Conservation (phyloP, 2,888 invertebrate species). For the Caenorhabditis wallacei region DNA sequence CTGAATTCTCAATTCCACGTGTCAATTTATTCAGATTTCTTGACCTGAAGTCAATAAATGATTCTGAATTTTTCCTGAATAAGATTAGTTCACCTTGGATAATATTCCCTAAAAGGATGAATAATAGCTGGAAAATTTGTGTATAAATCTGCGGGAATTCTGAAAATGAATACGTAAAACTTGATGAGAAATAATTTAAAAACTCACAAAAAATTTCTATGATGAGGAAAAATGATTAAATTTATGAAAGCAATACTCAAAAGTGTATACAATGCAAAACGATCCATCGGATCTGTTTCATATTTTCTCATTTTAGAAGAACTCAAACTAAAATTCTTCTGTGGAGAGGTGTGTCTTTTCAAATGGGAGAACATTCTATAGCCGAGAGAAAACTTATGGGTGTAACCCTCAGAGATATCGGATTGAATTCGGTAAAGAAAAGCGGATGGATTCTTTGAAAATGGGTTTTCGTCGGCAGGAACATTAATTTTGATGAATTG, state of each 20-base stretch:
- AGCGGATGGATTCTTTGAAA: neutral
- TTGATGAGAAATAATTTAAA: neutral
- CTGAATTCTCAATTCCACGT: conserved; percentile 26
- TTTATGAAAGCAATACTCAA: neutral
- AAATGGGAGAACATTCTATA: neutral
- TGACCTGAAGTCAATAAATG: neutral
- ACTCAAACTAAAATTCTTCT: neutral
- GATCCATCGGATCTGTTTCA: conserved; percentile 13
- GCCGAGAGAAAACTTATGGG: neutral
- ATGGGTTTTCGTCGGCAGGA: neutral
- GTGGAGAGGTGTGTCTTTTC: conserved; percentile 8
- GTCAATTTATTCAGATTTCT: conserved; percentile 27
- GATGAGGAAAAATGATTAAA: conserved; percentile 27
- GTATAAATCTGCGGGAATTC: conserved; percentile 37
- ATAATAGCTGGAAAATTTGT: conserved; percentile 24
- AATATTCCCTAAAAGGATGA: conserved; percentile 27
- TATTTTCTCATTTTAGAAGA: neutral
- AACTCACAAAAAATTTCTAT: conserved; percentile 31
- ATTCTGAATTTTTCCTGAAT: neutral
- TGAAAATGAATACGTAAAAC: neutral
- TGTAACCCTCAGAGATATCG: neutral
- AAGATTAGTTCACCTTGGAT: neutral
- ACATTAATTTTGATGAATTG: neutral
- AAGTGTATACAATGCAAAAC: conserved; percentile 18
- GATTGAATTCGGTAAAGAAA: neutral